Evolutionary conservation across 2,888 invertebrate species (phyloP).

Genomic region (Amitus sp.): DNA sequence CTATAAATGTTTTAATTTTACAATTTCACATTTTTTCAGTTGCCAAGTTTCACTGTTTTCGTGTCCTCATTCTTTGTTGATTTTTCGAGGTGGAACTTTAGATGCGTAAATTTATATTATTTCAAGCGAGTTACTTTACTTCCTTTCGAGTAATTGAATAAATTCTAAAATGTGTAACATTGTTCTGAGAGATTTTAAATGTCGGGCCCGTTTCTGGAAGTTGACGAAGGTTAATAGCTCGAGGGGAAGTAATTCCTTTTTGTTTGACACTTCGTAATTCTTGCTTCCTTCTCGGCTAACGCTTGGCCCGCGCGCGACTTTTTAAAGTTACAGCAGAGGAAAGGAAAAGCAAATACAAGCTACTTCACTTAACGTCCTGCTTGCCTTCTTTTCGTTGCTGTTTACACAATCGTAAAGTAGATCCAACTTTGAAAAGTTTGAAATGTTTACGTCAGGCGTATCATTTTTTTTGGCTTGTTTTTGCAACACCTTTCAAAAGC

Average conservation of each 20-base stretch:
- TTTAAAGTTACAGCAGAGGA: conserved; percentile 30
- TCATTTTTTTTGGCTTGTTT: conserved; percentile 7
- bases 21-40: too few species aligned
- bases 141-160: too few species aligned
- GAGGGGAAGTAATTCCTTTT: conserved; percentile 15
- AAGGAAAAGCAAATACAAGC: conserved; percentile 34
- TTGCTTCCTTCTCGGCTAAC: conserved; percentile 24
- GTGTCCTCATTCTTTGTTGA: too few species aligned
- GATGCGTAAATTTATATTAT: neutral
- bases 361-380: conserved; percentile 29
- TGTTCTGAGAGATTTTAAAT: too few species aligned
- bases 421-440: conserved; percentile 20
- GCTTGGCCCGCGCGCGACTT: conserved; percentile 24
- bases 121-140: neutral
- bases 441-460: conserved; percentile 22
- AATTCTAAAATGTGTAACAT: too few species aligned
- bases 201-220: conserved; percentile 11
- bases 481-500: conserved; percentile 2
- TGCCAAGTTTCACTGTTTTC: too few species aligned
- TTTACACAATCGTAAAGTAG: conserved; percentile 29
- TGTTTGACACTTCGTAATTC: conserved; percentile 24
- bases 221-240: conserved; percentile 21
- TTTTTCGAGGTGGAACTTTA: too few species aligned
- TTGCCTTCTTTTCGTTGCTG: conserved; percentile 26
- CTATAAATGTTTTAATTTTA: too few species aligned